A percentile compares a stretch with the other conserved stretches of the same genome.
Evolutionary conservation across 2,113 vertebrate species (phyloP).

Genomic region (Cacatua alba): DNA sequence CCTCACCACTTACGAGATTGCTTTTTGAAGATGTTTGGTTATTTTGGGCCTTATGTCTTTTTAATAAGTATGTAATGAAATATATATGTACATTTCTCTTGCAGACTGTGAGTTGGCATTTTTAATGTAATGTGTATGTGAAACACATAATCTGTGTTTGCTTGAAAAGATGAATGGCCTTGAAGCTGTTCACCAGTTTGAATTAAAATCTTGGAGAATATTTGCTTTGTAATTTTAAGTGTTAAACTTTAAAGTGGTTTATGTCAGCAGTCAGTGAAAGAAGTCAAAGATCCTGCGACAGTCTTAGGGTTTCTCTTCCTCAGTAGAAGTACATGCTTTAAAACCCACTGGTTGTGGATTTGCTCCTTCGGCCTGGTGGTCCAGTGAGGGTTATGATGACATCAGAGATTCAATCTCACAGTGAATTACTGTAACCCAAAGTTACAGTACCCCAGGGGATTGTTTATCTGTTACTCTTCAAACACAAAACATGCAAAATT

Average conservation of each 20-base stretch:
- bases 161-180: not conserved
- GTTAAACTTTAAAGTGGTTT: not conserved
- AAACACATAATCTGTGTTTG: not conserved
- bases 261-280: not conserved
- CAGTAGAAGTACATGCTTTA: not conserved
- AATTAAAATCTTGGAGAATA: not conserved
- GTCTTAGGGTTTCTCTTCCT: not conserved
- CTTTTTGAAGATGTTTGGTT: not conserved
- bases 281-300: not conserved
- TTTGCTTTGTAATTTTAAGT: not conserved
- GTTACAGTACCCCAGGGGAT: not conserved
- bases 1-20: not conserved
- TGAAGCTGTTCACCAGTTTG: not conserved
- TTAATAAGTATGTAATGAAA: not conserved
- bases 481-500: not conserved
- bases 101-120: not conserved
- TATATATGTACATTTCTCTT: not conserved
- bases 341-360: not conserved
- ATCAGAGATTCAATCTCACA: not conserved
- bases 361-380: not conserved
- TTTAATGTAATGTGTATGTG: not conserved
- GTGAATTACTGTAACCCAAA: not conserved
- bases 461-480: not conserved
- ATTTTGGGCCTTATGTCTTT: not conserved
- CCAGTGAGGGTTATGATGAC: not conserved